A percentile compares a stretch with the other conserved stretches of the same genome.
Conservation (phyloP, 92 coral and sea anemone genomes). For the Actinernus sp. region DNA sequence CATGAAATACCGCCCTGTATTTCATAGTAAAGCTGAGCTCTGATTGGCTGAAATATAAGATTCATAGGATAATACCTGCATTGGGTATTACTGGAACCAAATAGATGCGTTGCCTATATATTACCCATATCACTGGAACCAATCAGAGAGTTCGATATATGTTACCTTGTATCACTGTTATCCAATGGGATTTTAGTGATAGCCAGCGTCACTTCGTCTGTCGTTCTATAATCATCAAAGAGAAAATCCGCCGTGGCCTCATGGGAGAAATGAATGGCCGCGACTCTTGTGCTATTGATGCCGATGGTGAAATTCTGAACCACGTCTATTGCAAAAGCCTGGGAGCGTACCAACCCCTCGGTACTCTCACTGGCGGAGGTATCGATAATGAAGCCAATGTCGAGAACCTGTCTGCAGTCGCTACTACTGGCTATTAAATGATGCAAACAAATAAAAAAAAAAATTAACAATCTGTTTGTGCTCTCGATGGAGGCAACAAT, state of each 20-base stretch:
- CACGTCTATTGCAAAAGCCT: constrained; percentile 24
- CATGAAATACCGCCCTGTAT: no score
- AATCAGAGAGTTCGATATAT: no score
- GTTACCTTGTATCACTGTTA: constrained; percentile 19
- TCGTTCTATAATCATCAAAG: constrained; percentile 13
- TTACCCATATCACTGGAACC: no score
- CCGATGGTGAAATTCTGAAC: constrained; percentile 25
- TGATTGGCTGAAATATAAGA: no score
- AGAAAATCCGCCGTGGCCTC: constrained; percentile 20
- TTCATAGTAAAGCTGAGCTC: no score
- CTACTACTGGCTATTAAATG: no score
- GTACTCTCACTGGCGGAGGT: constrained; percentile 30
- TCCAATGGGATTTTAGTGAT: constrained; percentile 7
- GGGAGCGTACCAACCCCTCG: constrained; percentile 25
- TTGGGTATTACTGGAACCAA: no score
- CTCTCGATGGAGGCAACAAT: no score
- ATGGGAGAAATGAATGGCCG: constrained; percentile 8
- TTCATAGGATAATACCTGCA: no score
- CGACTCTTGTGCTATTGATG: constrained; percentile 22
- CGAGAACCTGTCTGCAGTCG: constrained; percentile 6
- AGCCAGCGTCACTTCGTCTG: constrained; percentile 15
- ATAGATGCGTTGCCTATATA: no score
- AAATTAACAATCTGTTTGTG: no score
- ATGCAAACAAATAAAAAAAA: no score
- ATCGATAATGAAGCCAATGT: constrained; percentile 19